Conservation (phyloP, 2,113 vertebrate genomes). For the Pteropus alecto region DNA sequence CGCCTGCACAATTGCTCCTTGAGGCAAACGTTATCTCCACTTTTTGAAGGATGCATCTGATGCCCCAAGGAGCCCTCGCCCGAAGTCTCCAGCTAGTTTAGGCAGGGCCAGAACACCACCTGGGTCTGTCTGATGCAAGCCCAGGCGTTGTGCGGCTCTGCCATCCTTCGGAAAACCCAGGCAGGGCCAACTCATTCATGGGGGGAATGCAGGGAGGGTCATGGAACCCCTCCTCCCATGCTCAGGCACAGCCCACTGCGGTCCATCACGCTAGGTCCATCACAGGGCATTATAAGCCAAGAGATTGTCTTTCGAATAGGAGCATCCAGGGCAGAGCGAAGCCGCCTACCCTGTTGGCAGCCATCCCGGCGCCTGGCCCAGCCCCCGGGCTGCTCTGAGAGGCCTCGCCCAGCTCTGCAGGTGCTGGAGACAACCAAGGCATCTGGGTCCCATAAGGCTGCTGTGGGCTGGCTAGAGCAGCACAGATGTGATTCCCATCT, state of each 20-base stretch:
- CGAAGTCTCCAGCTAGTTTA: neutral
- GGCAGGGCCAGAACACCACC: accelerated
- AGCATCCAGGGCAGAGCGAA: neutral
- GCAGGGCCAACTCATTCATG: neutral
- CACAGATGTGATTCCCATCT: too few species aligned
- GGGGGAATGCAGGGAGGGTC: neutral
- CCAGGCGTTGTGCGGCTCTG: accelerated
- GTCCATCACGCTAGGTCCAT: too few species aligned
- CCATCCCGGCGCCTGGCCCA: neutral
- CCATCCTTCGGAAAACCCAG: neutral
- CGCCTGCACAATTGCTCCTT: neutral
- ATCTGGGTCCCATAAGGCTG: neutral
- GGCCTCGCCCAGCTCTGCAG: neutral
- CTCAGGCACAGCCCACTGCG: neutral
- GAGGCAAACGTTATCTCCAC: neutral
- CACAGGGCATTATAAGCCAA: neutral
- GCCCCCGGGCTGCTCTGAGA: neutral
- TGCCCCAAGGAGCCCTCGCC: neutral
- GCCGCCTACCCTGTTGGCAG: neutral
- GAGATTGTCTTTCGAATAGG: neutral
- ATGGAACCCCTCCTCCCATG: neutral
- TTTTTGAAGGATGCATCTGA: accelerated
- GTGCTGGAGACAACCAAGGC: accelerated
- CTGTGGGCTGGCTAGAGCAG: neutral
- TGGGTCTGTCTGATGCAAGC: neutral